These are phyloP conservation scores for Hippoglossus stenolepis DNA, from an alignment of 2,113 vertebrate genomes.

Conservation along the genomic window DNA sequence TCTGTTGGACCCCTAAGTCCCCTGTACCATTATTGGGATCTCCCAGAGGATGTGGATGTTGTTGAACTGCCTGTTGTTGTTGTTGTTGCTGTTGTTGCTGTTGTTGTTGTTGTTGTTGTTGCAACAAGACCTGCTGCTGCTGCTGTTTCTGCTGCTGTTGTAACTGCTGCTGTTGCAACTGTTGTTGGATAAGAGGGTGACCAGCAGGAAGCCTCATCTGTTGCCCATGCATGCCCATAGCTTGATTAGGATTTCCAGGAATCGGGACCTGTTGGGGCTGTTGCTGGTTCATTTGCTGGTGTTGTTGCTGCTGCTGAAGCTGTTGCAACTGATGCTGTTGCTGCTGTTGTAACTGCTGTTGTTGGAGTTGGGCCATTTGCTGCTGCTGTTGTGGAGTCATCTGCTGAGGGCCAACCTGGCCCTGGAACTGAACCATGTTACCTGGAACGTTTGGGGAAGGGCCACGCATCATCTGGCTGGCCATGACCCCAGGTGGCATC, in stretches of 20 bases:
- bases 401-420: conserved; percentile 85
- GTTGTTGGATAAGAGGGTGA: conserved; percentile 91
- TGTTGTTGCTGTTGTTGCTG: conserved; percentile 83
- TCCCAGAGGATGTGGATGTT: conserved; percentile 86
- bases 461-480: conserved; percentile 94
- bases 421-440: conserved; percentile 92
- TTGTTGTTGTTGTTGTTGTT: conserved; percentile 83
- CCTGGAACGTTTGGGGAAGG: conserved; percentile 91
- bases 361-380: conserved; percentile 87
- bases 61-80: conserved; percentile 83
- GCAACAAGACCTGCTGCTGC: conserved; percentile 78
- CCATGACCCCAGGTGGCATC: conserved; percentile 89
- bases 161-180: conserved; percentile 85
- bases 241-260: conserved; percentile 91
- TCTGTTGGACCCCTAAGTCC: conserved; percentile 87
- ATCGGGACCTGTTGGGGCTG: conserved; percentile 88
- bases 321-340: conserved; percentile 72
- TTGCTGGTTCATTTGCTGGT: conserved; percentile 85
- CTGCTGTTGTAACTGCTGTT: conserved; percentile 84
- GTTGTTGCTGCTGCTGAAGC: conserved; percentile 81
- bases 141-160: conserved; percentile 77
- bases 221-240: conserved; percentile 92
- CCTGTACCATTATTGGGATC: conserved; percentile 85
- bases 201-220: conserved; percentile 89
- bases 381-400: conserved; percentile 87